phyloP scores from a whole-genome alignment of 2,113 vertebrate species.

The Anthoscopus minutus region DNA sequence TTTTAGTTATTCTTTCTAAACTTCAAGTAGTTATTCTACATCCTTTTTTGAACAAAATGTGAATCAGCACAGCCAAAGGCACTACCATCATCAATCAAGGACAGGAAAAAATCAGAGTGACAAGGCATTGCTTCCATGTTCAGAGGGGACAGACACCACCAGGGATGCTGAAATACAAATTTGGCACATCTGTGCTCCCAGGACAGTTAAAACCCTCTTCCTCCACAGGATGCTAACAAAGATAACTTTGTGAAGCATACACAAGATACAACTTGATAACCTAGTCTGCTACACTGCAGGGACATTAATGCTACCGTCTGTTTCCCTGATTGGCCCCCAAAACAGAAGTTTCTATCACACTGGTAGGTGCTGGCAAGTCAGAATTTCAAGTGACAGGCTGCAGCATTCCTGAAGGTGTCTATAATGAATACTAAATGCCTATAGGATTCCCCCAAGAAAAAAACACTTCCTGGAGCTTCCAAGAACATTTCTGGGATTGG shows the following conservation, averaged over 20 bases:
- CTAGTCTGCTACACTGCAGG: neutral
- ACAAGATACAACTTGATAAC: neutral
- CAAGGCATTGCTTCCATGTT: fast-evolving
- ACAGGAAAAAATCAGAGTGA: neutral
- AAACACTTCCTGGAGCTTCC: neutral
- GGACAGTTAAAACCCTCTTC: neutral
- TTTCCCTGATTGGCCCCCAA: neutral
- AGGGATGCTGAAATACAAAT: neutral
- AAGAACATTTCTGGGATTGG: neutral
- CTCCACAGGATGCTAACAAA: neutral
- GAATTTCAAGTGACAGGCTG: neutral
- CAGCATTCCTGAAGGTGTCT: neutral
- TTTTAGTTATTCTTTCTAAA: neutral
- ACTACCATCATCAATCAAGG: fast-evolving
- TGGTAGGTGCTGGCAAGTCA: neutral
- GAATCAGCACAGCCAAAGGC: neutral
- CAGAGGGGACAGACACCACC: neutral
- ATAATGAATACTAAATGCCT: neutral
- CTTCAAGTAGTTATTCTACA: neutral
- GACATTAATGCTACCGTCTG: neutral
- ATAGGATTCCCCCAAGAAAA: neutral
- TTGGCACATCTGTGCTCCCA: too few species aligned
- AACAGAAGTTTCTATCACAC: neutral
- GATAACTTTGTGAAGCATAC: neutral
- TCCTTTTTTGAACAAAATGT: neutral